Base-by-base conservation (phyloP, 2,888 invertebrate genomes). In the Meta bourneti region DNA sequence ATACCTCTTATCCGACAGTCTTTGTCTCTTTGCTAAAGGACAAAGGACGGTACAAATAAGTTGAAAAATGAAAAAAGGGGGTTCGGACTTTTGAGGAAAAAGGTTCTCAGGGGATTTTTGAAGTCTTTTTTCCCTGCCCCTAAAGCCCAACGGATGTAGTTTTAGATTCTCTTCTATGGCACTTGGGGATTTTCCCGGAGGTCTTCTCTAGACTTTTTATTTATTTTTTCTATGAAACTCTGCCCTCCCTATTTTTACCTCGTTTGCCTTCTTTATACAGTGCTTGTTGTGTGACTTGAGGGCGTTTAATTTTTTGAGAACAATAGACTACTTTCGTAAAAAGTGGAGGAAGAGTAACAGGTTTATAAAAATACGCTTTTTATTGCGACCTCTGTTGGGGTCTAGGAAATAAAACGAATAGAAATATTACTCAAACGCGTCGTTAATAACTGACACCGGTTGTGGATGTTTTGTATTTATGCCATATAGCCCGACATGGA, bases 81-180 rank as follows among this genome's bases (percentile, higher is more conserved):
- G 16, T 19, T 72, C 72, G 82, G 82, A 82, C 82, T 72, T 72
- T 52, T 16, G 51, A 72, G 82, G 61, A 61, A 82, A 82, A 71
- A 71, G 72, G 49, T 51, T 82, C 82, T 71, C 82, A 6, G 16
- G 82, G 51, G 81, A 71, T 71, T 82, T 82, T 82, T n/a, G 52
- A n/a, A 52, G 52, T 7, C 8, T n/a, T 52, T 52, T 52, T 19
- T 19, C 52, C 52, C 7, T 49, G n/a, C 78, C 19, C 7, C 78
- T 72, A n/a, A 51, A 49, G 49, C 71, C 19, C 71, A 51, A 49
- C 49, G 82, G 20, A 80, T 16, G 70, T 49, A 82, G 52, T 71
- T 71, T 72, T 51, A 52, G 72, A 71, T 71, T 82, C 72, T 49
- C 51, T 49, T 7, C 77, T 13, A 19, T 7, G 49, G 51, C 19